Evolutionary conservation across 1,140 invertebrate species (phyloP).

Genomic region (Drosophila dunni): DNA sequence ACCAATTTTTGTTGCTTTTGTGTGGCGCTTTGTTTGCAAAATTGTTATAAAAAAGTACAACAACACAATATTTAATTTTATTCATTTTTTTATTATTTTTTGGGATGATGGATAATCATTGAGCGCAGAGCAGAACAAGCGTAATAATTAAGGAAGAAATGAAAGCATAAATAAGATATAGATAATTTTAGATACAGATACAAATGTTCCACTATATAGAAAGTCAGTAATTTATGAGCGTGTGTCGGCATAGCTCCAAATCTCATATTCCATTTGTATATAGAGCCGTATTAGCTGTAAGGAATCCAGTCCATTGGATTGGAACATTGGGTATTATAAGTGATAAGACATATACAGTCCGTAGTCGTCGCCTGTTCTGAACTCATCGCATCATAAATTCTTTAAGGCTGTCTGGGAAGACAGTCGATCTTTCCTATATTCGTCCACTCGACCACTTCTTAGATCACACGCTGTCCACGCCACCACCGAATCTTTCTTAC

Average conservation of each 20-base stretch:
- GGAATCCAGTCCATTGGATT: conserved; percentile 9
- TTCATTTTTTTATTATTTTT: conserved; percentile 27
- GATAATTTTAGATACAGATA: conserved; percentile 26
- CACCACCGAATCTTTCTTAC: conserved; percentile 41
- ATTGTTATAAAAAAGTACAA: conserved; percentile 40
- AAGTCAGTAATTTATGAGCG: conserved; percentile 58
- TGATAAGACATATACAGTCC: neutral
- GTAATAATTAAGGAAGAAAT: conserved; percentile 41
- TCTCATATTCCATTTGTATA: neutral
- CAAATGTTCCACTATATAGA: conserved; percentile 16
- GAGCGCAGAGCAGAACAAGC: conserved; percentile 66
- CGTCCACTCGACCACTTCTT: conserved; percentile 39
- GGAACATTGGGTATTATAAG: neutral
- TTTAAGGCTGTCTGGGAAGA: neutral
- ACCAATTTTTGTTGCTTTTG: conserved; percentile 66
- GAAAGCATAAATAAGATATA: conserved; percentile 21
- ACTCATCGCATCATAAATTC: conserved; percentile 41
- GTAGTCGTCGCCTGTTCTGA: conserved; percentile 44
- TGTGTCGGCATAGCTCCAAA: conserved; percentile 21
- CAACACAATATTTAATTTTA: conserved; percentile 13
- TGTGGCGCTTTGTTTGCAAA: conserved; percentile 58
- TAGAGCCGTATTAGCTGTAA: conserved; percentile 22
- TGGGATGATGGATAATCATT: conserved; percentile 74
- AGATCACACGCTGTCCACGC: conserved; percentile 54
- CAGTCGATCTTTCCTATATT: conserved; percentile 28